Conservation (phyloP, 1,140 invertebrate genomes). For the Neuroterus valhalla region DNA sequence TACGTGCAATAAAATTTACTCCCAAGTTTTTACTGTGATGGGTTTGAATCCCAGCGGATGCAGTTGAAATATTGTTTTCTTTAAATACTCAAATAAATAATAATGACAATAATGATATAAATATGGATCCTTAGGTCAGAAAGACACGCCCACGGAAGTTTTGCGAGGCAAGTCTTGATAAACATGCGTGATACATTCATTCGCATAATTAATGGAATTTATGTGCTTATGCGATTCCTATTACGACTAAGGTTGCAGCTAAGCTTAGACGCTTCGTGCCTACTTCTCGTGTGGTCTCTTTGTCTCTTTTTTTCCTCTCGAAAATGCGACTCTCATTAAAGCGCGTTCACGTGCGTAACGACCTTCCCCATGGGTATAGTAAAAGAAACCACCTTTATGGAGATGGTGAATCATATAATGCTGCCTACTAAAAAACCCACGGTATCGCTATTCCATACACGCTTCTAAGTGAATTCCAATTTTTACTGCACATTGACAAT, state of each 20-base stretch:
- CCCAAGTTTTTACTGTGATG: too few relatives aligned
- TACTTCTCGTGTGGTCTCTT: slow-evolving; percentile 35
- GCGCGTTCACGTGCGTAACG: slow-evolving; percentile 49
- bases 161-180: background rate
- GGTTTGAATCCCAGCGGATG: too few relatives aligned
- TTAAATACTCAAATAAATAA: too few relatives aligned
- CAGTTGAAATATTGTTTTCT: too few relatives aligned
- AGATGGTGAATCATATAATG: slow-evolving; percentile 22
- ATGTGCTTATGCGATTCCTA: background rate
- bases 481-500: background rate
- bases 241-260: background rate
- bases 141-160: background rate
- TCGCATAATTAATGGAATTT: slow-evolving; percentile 14
- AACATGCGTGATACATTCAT: slow-evolving; percentile 6
- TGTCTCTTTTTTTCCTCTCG: slow-evolving; percentile 34
- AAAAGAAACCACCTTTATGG: slow-evolving; percentile 29
- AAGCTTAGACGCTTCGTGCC: background rate
- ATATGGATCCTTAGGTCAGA: background rate
- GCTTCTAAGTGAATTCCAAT: slow-evolving; percentile 22
- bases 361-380: slow-evolving; percentile 32
- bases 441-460: slow-evolving; percentile 10
- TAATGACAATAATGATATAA: too few relatives aligned
- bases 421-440: slow-evolving; percentile 12
- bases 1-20: too few relatives aligned
- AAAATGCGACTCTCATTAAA: slow-evolving; percentile 47